Percentiles rank a stretch among this genome's conserved stretches.
phyloP scores from a whole-genome alignment of 2,888 invertebrate genomes.

The Brachyopa scutellaris region DNA sequence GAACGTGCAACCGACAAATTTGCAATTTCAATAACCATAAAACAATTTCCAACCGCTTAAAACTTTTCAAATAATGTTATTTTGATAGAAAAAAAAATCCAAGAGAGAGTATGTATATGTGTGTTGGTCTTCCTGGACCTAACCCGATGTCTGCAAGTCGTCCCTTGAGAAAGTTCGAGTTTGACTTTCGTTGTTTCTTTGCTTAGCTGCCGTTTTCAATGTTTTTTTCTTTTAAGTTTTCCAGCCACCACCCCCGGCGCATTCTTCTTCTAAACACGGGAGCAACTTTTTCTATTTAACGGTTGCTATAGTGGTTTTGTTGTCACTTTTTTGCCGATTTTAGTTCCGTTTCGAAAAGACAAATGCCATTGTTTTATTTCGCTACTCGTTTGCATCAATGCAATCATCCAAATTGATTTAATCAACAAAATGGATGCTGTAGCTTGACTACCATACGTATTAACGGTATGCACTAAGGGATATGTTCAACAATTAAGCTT shows the following conservation, averaged over 20 bases:
- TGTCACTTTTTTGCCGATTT: conserved; percentile 32
- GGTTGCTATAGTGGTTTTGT: conserved; percentile 14
- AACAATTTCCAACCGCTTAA: conserved; percentile 68
- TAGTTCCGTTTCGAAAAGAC: too few relatives aligned
- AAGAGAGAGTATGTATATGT: neutral
- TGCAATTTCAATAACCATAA: conserved; percentile 67
- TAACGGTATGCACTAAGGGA: neutral
- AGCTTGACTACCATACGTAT: neutral
- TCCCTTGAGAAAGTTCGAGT: conserved; percentile 40
- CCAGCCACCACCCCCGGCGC: too few relatives aligned
- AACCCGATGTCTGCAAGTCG: neutral
- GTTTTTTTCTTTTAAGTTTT: conserved; percentile 45
- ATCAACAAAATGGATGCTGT: neutral
- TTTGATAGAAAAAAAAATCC: conserved; percentile 42
- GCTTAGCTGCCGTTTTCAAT: conserved; percentile 15
- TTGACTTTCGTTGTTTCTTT: conserved; percentile 7
- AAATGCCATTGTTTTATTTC: too few relatives aligned
- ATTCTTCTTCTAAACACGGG: neutral
- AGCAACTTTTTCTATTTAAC: conserved; percentile 43
- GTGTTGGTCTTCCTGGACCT: too few relatives aligned
- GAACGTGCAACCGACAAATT: conserved; percentile 22
- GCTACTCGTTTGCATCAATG: too few relatives aligned
- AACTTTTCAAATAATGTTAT: conserved; percentile 70
- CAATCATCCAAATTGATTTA: neutral
- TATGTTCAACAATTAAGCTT: conserved; percentile 7